Conservation (phyloP, 2,113 vertebrate species). For the Ptychochromis oligacanthus region DNA sequence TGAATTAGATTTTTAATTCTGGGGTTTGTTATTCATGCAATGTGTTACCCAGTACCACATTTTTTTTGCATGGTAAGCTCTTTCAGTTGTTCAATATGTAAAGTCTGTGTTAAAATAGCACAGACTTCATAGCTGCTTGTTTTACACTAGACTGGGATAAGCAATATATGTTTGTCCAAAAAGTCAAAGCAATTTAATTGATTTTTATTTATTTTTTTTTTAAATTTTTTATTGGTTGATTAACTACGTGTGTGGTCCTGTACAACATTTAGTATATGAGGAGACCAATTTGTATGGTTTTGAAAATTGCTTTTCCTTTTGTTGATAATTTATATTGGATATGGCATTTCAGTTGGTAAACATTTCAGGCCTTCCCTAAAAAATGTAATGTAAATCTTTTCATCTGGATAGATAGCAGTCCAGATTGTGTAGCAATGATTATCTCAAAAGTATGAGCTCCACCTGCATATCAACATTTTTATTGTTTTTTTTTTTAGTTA, state of each 20-base stretch:
- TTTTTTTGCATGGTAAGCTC: background rate
- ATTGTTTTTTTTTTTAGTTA: too few relatives aligned
- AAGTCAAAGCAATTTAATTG: background rate
- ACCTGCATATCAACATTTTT: too few relatives aligned
- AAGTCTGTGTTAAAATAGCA: background rate
- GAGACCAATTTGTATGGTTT: too few relatives aligned
- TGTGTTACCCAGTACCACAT: background rate
- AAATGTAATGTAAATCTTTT: too few relatives aligned
- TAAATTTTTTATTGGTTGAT: background rate
- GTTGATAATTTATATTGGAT: too few relatives aligned
- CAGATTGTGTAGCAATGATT: too few relatives aligned
- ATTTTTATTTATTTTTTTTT: background rate
- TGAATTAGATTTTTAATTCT: background rate
- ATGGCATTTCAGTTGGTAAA: too few relatives aligned
- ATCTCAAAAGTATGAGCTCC: too few relatives aligned
- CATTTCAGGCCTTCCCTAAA: too few relatives aligned
- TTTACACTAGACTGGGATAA: background rate
- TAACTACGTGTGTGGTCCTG: background rate
- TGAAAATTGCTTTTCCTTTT: too few relatives aligned
- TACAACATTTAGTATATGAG: too few relatives aligned
- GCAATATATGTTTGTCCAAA: background rate
- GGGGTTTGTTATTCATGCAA: background rate
- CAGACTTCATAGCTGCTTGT: background rate
- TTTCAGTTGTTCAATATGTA: background rate
- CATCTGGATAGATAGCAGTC: too few relatives aligned